These are phyloP conservation scores for Oscheius sp. DNA, from an alignment of 2,888 invertebrate species.

Conservation along the genomic window DNA sequence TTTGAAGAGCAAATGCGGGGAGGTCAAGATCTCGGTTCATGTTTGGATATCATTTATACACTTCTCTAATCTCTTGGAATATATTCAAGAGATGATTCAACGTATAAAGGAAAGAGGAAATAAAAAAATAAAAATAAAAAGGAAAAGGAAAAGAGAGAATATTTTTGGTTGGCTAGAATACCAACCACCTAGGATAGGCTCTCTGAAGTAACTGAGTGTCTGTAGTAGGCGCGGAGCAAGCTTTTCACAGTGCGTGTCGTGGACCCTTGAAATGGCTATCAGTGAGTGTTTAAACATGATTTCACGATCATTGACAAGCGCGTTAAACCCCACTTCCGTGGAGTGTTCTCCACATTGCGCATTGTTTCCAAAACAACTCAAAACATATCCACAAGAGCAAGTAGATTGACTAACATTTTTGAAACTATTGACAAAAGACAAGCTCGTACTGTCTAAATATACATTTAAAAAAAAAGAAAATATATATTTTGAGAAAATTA, in stretches of 20 bases:
- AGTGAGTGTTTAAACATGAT: slow-evolving; percentile 29
- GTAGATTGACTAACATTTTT: not conserved
- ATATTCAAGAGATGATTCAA: too few relatives aligned
- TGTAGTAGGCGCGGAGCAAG: not conserved
- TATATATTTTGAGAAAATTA: not conserved
- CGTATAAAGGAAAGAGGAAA: too few relatives aligned
- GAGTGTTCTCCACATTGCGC: slow-evolving; percentile 6
- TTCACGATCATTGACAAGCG: slow-evolving; percentile 24
- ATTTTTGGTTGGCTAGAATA: not conserved
- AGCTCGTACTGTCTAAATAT: not conserved
- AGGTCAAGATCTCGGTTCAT: too few relatives aligned
- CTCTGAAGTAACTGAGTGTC: slow-evolving; percentile 5
- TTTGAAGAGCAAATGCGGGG: not conserved
- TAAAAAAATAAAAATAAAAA: not conserved
- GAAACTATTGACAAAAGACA: not conserved
- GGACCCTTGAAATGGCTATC: slow-evolving; percentile 27
- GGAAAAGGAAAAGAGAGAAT: not conserved
- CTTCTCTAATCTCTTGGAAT: too few relatives aligned
- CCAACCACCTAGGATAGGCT: too few relatives aligned
- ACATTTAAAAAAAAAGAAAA: not conserved
- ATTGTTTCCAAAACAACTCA: slow-evolving; percentile 15
- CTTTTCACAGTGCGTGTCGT: slow-evolving; percentile 21
- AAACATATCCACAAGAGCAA: not conserved
- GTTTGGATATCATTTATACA: too few relatives aligned
- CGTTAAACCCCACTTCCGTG: slow-evolving; percentile 23